Base-by-base conservation (phyloP, 2,888 invertebrate genomes). In the Drosophila fungiperda region DNA sequence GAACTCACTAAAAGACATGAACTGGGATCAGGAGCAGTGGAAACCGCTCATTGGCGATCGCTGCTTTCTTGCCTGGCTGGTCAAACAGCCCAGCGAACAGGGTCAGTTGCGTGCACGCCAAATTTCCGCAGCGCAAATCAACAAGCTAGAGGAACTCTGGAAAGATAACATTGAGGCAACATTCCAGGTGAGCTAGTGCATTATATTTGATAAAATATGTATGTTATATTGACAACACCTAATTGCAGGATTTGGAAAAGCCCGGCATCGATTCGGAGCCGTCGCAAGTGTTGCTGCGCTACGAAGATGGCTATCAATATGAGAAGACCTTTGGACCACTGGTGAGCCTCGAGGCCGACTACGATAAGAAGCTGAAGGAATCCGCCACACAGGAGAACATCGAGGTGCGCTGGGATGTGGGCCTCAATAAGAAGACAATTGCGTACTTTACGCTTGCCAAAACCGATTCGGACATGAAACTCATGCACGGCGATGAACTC, bases 11-110 rank as follows among this genome's bases (percentile, higher is more conserved):
- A 99, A 99, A 94, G 99, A 99, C 92, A 98, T 99, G 98, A 99
- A 99, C 93, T 99, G 99, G 98, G 99, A 99, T 94, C 99, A 99
- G 92, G 98, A 98, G 79, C 98, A 99, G 91, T 99, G 99, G 99
- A 99, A 99, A 93, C 99, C 99, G 0, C 94, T 99, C 77, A 99
- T 99, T 92, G 96, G 97, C 80, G 99, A 99, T 93, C 97, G 99
- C 15, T 97, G 98, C 84, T 98, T 99, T 92, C 94, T 99, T 52
- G 96, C 98, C 0, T 99, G 99, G 99, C 94, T 99, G 61, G 99
- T 99, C 1, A 98, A 98, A 93, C 96, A 98, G n/a, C 99, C 99
- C 20, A 96, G 97, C 0, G 99, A 99, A 91, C 97, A 99, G 89
- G 99, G 99, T 90, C 99, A 99, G 93, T 94, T 98, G 89, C 94